Base-by-base conservation (phyloP, 2,888 invertebrate genomes). In the Scelioninae gen. 1 region DNA sequence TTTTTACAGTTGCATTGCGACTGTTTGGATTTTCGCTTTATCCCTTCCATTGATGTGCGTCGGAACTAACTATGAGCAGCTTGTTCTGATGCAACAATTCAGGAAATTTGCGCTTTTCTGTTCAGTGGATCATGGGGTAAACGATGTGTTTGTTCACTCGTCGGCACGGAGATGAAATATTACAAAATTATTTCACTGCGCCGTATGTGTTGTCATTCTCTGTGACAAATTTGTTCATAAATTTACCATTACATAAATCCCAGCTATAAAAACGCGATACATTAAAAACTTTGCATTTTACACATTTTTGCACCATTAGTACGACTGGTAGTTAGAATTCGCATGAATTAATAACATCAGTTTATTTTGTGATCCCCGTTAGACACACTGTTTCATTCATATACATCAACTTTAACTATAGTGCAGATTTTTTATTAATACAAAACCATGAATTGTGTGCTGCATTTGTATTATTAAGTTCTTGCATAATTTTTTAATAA, bases 41-140 rank as follows among this genome's bases (percentile, higher is more conserved):
- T 49, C 60, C 75, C 51, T 60, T 31, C 29, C 71, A 58, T 78
- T 62, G 63, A 23, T 55, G 56, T 45, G 13, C 43, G 16, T 53
- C 47, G 55, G 40, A 68, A 47, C 47, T 47, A 16, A 55, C 66
- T 53, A 65, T 38, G 62, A 80, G 60, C 68, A 55, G 68, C 79
- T 68, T 79, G 72, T 80, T 68, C 47, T 69, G 53, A 32, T 60
- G 51, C 63, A 69, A 69, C 69, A 75, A 56, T 69, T 75, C 80
- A 69, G 80, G 80, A 81, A 81, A 75, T 75, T 62, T 63, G 58
- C 47, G 74, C 79, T 80, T 80, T 80, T 74, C 74, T 74, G 74
- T 74, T 68, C 72, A 80, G 43, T 74, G 74, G 71, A 79, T 72
- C 79, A 74, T 75, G 38, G 69, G 47, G 55, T 63, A 81, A 81